Evolutionary conservation across 1,140 invertebrate genomes (phyloP).

Genomic region (Cotesia typhae): DNA sequence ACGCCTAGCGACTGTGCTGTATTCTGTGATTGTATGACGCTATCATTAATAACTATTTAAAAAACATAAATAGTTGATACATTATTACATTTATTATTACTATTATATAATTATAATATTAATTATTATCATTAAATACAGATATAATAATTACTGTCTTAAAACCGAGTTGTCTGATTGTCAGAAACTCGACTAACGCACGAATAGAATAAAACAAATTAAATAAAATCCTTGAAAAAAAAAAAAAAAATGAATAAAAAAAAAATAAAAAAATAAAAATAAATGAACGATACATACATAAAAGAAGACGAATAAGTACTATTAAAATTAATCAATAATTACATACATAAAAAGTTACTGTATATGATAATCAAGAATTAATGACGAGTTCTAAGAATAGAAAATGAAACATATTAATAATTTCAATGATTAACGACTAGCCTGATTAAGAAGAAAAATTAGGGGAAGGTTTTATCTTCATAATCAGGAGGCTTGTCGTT

Average conservation of each 20-base stretch:
- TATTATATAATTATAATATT: neutral
- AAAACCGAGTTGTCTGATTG: neutral
- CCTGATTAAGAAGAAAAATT: slow-evolving; percentile 57
- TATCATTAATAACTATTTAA: slow-evolving; percentile 39
- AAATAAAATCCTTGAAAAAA: slow-evolving; percentile 4
- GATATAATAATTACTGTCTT: slow-evolving; percentile 12
- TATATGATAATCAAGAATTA: slow-evolving; percentile 20
- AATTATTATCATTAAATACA: slow-evolving; percentile 21
- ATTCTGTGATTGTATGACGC: slow-evolving; percentile 57
- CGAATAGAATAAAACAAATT: neutral
- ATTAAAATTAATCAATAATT: neutral
- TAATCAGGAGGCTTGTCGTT: slow-evolving; percentile 36
- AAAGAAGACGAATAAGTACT: neutral
- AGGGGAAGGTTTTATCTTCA: slow-evolving; percentile 61
- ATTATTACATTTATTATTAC: too few species aligned
- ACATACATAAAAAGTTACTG: neutral
- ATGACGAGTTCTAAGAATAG: neutral
- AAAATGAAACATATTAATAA: neutral
- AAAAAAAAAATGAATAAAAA: too few species aligned
- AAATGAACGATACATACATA: neutral
- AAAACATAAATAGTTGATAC: slow-evolving; percentile 22
- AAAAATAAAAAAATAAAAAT: too few species aligned
- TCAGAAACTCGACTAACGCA: slow-evolving; percentile 19
- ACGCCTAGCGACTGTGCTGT: slow-evolving; percentile 52
- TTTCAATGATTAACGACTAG: slow-evolving; percentile 1